Evolutionary conservation across 2,888 invertebrate genomes (phyloP).

Genomic region (Pyrrhia umbra): DNA sequence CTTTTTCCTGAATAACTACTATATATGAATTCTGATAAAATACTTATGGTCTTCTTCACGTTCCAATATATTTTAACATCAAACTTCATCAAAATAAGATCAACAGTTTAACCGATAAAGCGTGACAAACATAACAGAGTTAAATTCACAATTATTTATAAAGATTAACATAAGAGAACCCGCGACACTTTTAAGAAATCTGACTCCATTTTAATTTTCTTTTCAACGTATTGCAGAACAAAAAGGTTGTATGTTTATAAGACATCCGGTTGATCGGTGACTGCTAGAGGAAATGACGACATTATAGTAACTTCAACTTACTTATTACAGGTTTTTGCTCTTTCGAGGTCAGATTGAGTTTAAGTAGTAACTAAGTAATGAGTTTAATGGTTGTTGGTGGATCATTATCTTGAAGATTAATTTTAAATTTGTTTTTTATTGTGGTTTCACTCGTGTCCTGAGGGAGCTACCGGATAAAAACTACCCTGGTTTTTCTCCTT

Average conservation of each 20-base stretch:
- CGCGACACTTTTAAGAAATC: slow-evolving; percentile 4
- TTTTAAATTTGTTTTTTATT: slow-evolving; percentile 30
- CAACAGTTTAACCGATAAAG: too few relatives aligned
- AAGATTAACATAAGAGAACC: slow-evolving; percentile 30
- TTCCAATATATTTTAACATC: too few relatives aligned
- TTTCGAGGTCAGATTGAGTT: slow-evolving; percentile 43
- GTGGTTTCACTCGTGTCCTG: too few relatives aligned
- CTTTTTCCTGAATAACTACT: too few relatives aligned
- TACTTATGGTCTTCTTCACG: too few relatives aligned
- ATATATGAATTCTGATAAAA: too few relatives aligned
- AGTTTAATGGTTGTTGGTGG: slow-evolving; percentile 40
- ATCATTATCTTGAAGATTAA: slow-evolving; percentile 29
- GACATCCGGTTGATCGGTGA: slow-evolving; percentile 54
- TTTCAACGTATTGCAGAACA: slow-evolving; percentile 29
- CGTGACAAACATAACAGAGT: neutral
- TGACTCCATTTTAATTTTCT: slow-evolving; percentile 35
- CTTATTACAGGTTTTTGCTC: slow-evolving; percentile 42
- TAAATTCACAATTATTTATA: too few relatives aligned
- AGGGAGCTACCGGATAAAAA: too few relatives aligned
- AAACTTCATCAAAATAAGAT: too few relatives aligned
- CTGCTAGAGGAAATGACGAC: slow-evolving; percentile 50
- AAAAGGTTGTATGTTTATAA: slow-evolving; percentile 46
- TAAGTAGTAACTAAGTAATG: slow-evolving; percentile 25
- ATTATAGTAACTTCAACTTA: slow-evolving; percentile 28
- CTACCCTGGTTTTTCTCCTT: too few relatives aligned